Evolutionary conservation across 2,888 invertebrate species (phyloP).

Genomic region (Chloromyia formosa): DNA sequence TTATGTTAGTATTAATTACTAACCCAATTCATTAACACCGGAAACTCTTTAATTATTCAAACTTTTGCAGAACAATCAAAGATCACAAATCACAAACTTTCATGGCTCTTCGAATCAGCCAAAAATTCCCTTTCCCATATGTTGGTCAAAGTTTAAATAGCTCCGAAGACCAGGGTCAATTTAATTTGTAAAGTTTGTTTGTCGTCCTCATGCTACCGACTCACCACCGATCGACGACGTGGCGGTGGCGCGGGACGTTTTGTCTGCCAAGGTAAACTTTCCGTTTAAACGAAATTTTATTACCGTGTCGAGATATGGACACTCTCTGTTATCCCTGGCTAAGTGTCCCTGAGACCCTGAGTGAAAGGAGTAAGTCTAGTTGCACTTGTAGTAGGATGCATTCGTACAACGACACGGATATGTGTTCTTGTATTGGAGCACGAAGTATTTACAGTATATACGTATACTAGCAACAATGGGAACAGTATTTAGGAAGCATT

Average conservation of each 20-base stretch:
- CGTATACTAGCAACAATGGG: no score
- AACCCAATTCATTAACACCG: no score
- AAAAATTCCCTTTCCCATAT: slow-evolving; percentile 35
- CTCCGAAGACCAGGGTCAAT: slow-evolving; percentile 45
- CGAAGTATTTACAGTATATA: no score
- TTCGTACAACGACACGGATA: no score
- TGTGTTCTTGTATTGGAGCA: no score
- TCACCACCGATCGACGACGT: not conserved
- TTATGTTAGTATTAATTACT: no score
- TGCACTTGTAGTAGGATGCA: no score
- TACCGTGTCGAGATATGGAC: slow-evolving; percentile 31
- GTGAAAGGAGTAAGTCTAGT: no score
- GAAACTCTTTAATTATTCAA: no score
- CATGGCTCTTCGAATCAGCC: not conserved
- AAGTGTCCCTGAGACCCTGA: not conserved
- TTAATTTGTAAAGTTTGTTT: slow-evolving; percentile 47
- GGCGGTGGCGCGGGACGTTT: not conserved
- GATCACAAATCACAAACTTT: no score
- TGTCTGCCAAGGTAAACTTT: slow-evolving; percentile 26
- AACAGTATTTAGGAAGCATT: not conserved
- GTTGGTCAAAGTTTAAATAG: slow-evolving; percentile 49
- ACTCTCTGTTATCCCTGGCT: not conserved
- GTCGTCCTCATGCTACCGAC: not conserved
- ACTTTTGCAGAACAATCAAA: no score
- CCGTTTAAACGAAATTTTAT: slow-evolving; percentile 43